Evolutionary conservation across 2,888 invertebrate genomes (phyloP).

Genomic region (Drosophila lutescens): DNA sequence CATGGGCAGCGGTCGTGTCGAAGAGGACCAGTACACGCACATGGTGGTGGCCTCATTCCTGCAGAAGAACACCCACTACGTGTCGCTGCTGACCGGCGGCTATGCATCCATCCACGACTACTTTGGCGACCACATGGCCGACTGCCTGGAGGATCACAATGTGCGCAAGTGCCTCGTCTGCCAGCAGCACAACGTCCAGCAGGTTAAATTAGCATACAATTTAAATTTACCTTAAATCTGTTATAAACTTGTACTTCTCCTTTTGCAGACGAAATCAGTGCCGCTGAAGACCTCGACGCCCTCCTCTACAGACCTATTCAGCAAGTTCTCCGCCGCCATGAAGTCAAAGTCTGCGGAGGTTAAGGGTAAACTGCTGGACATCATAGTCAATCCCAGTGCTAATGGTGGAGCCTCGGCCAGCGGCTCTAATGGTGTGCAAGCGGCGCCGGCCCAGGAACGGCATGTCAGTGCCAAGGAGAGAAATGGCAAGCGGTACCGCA

Average conservation of each 20-base stretch:
- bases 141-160: slow-evolving; percentile 94
- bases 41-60: slow-evolving; percentile 99
- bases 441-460: slow-evolving; percentile 85
- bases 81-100: slow-evolving; percentile 96
- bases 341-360: slow-evolving; percentile 96
- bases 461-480: slow-evolving; percentile 94
- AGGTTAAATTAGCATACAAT: slow-evolving; percentile 41
- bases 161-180: slow-evolving; percentile 92
- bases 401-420: slow-evolving; percentile 45
- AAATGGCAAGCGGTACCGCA: slow-evolving; percentile 94
- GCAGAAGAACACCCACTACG: slow-evolving; percentile 96
- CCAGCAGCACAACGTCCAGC: slow-evolving; percentile 81
- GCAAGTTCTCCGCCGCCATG: slow-evolving; percentile 94
- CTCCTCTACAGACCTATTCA: slow-evolving; percentile 89
- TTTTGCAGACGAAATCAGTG: slow-evolving; percentile 51
- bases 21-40: slow-evolving; percentile 97
- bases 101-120: slow-evolving; percentile 93
- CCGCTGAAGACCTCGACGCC: slow-evolving; percentile 49
- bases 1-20: slow-evolving; percentile 96
- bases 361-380: slow-evolving; percentile 95
- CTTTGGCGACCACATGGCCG: slow-evolving; percentile 91
- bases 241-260: not conserved
- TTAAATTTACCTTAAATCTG: not conserved
- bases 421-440: slow-evolving; percentile 55
- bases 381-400: slow-evolving; percentile 92